Evolutionary conservation across 2,888 invertebrate species (phyloP), one percentile per base, ranked within the genome.

Genomic region (Agrotis ipsilon): DNA sequence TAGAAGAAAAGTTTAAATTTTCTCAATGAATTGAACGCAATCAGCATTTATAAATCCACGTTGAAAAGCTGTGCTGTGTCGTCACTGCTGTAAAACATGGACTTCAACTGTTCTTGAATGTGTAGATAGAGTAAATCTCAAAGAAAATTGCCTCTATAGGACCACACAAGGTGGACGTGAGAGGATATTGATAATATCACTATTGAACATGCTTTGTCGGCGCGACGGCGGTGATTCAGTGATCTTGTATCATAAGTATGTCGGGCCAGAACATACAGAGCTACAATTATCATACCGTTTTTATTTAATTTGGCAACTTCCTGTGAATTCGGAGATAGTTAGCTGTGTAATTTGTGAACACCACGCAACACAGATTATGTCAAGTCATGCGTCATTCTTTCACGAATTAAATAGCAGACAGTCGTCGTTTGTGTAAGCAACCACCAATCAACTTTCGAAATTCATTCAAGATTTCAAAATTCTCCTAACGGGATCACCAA

Each of bases 291-390:
- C 14, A 16, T 6, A 14, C 18, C 6, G n/a, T 19, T 18, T 21
- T 54, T 21, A 39, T 52, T 52, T 69, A 52, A 3, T 6, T 19
- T 14, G 4, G 51, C 7, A 48, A 55, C 6, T 62, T 62, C n/a
- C 18, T 48, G 19, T 13, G 16, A 19, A 43, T 43, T 43, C 9
- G 39, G 24, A 39, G n/a, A 54, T 46, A n/a, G 19, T 19, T 55
- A 13, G n/a, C 43, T 54, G 24, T 39, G 13, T 72, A 62, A 54
- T 71, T 27, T 11, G 0, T 39, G 46, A 19, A 43, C 18, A 19
- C 18, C 52, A 46, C 73, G 46, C 54, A 61, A 27, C 46, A 18
- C 21, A 32, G 16, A 24, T 71, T 52, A 60, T 39, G 19, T 39
- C 45, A 39, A 14, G 11, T 9, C 21, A 52, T 61, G 61, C 24